A percentile compares a stretch with the other conserved stretches of the same genome.
These are phyloP conservation scores for Siphamia tubifer DNA, from an alignment of 2,113 vertebrate genomes.

Conservation along the genomic window DNA sequence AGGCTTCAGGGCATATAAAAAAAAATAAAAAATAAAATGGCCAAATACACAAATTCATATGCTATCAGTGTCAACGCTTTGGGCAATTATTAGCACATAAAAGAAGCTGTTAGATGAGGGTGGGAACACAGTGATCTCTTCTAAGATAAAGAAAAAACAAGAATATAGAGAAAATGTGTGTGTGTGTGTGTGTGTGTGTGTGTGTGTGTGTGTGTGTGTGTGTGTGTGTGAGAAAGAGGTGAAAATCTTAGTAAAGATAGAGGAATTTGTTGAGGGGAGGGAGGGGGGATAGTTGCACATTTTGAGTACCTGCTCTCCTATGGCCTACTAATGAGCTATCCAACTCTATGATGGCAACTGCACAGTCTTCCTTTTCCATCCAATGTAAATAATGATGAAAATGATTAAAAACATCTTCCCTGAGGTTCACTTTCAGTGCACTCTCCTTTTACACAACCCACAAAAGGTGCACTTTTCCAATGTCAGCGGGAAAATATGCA, in stretches of 20 bases:
- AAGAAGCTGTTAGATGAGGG: constrained; percentile 21
- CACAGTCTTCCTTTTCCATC: not conserved
- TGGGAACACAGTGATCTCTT: not conserved
- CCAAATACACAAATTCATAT: constrained; percentile 18
- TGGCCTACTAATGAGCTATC: constrained; percentile 28
- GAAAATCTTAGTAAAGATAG: constrained; percentile 26
- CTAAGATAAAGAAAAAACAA: constrained; percentile 15
- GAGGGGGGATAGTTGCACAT: not conserved
- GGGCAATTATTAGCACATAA: constrained; percentile 40
- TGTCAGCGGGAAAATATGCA: not conserved
- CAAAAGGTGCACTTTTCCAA: not conserved
- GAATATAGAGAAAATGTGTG: not conserved
- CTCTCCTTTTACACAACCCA: not conserved
- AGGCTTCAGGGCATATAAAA: constrained; percentile 12
- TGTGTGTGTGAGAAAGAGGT: not conserved
- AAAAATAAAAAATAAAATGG: not conserved
- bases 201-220: not conserved
- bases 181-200: not conserved
- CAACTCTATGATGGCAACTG: not conserved
- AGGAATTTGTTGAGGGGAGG: not conserved
- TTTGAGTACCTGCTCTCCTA: constrained; percentile 20
- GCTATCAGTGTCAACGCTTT: constrained; percentile 14
- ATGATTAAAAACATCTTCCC: not conserved
- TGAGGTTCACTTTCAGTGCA: not conserved
- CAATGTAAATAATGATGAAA: not conserved